phyloP scores from a whole-genome alignment of 2,888 invertebrate species.

The Cephus runcator region DNA sequence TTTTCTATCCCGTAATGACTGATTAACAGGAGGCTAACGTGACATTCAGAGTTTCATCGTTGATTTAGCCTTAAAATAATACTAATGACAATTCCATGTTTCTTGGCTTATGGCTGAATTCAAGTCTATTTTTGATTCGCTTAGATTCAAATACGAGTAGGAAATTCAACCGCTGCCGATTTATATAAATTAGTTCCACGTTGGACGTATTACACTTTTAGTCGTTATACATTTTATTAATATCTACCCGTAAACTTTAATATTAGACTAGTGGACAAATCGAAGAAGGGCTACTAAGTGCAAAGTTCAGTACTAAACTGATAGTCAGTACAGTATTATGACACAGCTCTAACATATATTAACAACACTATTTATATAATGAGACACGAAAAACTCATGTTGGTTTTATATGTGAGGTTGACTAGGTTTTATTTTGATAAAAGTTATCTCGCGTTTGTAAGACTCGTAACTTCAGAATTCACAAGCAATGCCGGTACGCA shows the following conservation, averaged over 20 bases:
- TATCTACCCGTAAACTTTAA: not conserved
- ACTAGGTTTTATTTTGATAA: not conserved
- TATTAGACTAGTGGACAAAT: not conserved
- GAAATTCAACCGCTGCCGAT: not conserved
- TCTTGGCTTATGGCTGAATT: not conserved
- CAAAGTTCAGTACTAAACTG: not conserved
- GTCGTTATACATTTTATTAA: not conserved
- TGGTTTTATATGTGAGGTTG: not conserved
- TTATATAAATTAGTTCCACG: not conserved
- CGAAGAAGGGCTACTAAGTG: not conserved
- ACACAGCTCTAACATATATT: not conserved
- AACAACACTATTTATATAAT: not conserved
- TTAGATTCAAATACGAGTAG: not conserved
- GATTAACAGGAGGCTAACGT: not conserved
- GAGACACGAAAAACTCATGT: not conserved
- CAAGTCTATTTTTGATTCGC: not conserved
- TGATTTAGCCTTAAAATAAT: not conserved
- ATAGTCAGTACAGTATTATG: not conserved
- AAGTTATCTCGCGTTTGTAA: not conserved
- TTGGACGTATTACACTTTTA: not conserved
- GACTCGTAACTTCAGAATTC: not conserved
- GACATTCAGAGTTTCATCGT: not conserved
- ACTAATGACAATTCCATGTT: not conserved
- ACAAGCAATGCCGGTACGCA: not conserved
- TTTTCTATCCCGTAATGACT: not conserved